Evolutionary conservation across 2,797 vertebrate species (phyloP).

Genomic region (Premnoplex brunnescens): DNA sequence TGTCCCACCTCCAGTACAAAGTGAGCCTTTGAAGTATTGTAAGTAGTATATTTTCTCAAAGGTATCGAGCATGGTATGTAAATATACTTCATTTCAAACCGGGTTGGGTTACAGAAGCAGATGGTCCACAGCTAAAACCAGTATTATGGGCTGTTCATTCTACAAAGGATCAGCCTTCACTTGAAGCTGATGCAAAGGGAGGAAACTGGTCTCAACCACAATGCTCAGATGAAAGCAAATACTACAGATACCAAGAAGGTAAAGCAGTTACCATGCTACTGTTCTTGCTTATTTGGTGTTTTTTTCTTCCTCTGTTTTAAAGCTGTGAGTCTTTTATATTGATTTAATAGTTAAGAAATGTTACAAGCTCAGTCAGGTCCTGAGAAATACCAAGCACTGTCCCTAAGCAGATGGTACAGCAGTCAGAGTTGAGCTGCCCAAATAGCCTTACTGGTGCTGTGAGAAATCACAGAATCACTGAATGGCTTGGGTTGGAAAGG

Average conservation of each 20-base stretch:
- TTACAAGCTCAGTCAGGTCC: not conserved
- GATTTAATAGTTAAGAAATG: not conserved
- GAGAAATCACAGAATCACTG: not conserved
- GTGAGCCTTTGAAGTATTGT: not conserved
- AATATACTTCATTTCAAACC: not conserved
- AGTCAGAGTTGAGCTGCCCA: not conserved
- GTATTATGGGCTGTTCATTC: not conserved
- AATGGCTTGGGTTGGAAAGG: not conserved
- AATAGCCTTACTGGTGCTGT: not conserved
- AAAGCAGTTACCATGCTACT: not conserved
- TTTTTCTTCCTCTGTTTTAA: not conserved
- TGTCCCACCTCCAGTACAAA: not conserved
- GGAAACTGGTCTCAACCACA: not conserved
- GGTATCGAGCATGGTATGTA: not conserved
- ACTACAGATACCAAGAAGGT: not conserved
- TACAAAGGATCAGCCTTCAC: not conserved
- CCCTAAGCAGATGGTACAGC: not conserved
- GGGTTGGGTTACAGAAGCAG: not conserved
- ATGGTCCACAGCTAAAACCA: not conserved
- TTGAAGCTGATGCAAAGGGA: not conserved
- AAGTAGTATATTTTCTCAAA: not conserved
- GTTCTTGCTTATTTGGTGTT: not conserved
- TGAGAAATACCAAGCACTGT: not conserved
- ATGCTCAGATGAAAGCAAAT: not conserved
- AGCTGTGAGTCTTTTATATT: not conserved